Evolutionary conservation across 1,140 invertebrate species (phyloP), one percentile per base, ranked within the genome.

Genomic region (Caerostris extrusa): DNA sequence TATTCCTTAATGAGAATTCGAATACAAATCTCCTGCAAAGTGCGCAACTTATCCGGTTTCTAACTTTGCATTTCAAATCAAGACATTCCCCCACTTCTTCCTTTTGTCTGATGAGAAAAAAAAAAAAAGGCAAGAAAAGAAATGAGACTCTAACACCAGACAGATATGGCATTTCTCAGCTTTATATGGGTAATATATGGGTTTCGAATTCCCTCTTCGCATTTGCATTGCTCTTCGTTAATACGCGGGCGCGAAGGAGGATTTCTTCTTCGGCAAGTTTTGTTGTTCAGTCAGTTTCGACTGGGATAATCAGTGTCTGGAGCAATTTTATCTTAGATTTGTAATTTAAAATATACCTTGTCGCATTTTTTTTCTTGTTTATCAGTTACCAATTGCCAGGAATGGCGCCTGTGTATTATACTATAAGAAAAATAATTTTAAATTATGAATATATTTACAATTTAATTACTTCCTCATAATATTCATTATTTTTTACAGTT

Each of bases 21-120:
- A 85, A 85, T 85, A 57, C 82, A 85, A 85, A 85, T 57, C 55
- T 85, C 82, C 19, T 5, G 50, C 55, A 85, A 85, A 85, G 57
- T 85, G 82, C 82, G 56, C 7, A 85, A 85, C n/a, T 85, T 85
- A 85, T 85, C 14, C 55, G 82, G 55, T 56, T 4, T 85, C 82
- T 56, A 57, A 55, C 57, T 85, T 85, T 58, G 82, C 82, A 85
- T 85, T 85, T 85, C 82, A 85, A 85, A 85, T 85, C 17, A 85
- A 19, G n/a, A 85, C 53, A 71, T 71, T 19, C 69, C 69, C 19
- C 69, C 19, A 0, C 50, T 85, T 6, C 3, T 5, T 14, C n/a
- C 64, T 67, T 67, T 67, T 14, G 12, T 4, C n/a, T 14, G 3
- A 67, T 3, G 5, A 3, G 6, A 3, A 6, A 4, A 1, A 85